Percentiles rank a stretch among this genome's conserved stretches.
phyloP scores from a whole-genome alignment of 2,797 vertebrate genomes.

The Chelmon rostratus region DNA sequence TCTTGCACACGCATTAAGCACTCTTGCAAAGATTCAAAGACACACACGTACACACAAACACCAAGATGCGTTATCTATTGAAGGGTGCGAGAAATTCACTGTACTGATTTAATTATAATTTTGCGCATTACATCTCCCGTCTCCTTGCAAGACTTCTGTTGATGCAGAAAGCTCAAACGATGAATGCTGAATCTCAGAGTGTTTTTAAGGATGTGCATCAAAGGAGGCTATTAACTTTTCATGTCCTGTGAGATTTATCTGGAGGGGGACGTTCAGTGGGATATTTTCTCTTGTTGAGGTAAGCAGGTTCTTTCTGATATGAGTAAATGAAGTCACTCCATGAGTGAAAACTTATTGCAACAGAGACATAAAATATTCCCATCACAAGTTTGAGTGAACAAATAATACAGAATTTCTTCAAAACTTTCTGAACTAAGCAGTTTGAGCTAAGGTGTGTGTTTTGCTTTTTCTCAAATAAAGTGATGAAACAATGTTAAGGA shows the following conservation, averaged over 20 bases:
- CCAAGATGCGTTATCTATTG: conserved; percentile 10
- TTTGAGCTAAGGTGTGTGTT: not conserved
- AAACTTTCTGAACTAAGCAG: conserved; percentile 22
- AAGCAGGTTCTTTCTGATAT: conserved; percentile 39
- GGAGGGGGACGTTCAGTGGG: conserved; percentile 9
- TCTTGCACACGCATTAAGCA: conserved; percentile 36
- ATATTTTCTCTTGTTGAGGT: conserved; percentile 31
- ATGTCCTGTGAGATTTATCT: conserved; percentile 41
- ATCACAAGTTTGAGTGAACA: not conserved
- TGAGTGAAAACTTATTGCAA: conserved; percentile 30
- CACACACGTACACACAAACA: conserved; percentile 22
- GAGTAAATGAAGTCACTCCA: conserved; percentile 39
- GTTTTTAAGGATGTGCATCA: conserved; percentile 59
- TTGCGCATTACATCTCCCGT: conserved; percentile 43
- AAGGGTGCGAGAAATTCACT: conserved; percentile 29
- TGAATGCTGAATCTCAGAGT: conserved; percentile 43
- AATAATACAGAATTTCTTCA: conserved; percentile 4
- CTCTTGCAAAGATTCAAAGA: conserved; percentile 21
- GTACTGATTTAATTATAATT: conserved; percentile 65
- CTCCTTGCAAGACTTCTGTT: conserved; percentile 35
- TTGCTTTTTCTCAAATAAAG: conserved; percentile 14
- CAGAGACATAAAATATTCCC: conserved; percentile 12
- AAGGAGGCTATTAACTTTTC: conserved; percentile 55
- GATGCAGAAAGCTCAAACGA: conserved; percentile 41
- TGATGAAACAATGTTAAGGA: not conserved